These are phyloP conservation scores for Furnarius figulus DNA, from an alignment of 2,113 vertebrate species.

Conservation along the genomic window DNA sequence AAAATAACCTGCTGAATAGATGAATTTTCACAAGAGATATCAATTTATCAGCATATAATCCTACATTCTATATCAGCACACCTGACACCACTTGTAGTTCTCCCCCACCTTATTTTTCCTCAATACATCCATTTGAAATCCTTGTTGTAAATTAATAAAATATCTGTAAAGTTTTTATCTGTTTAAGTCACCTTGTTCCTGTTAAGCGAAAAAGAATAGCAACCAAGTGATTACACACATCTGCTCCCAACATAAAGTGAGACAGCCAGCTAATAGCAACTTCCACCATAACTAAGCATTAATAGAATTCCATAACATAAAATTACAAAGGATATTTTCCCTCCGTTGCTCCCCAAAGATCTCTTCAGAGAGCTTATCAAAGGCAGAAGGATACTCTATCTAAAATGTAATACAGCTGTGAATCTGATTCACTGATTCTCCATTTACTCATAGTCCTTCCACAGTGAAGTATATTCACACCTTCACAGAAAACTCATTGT, in stretches of 20 bases:
- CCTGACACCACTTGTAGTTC: neutral
- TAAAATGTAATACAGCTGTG: neutral
- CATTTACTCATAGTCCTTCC: neutral
- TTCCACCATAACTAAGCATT: neutral
- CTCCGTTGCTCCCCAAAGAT: neutral
- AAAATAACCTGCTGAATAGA: neutral
- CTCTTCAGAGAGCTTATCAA: neutral
- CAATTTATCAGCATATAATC: neutral
- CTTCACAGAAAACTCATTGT: neutral
- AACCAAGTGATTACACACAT: neutral
- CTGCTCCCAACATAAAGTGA: neutral
- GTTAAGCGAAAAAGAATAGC: neutral
- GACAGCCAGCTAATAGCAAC: neutral
- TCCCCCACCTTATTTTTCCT: neutral
- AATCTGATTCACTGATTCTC: neutral
- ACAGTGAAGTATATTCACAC: neutral
- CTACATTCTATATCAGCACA: neutral
- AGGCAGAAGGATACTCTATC: neutral
- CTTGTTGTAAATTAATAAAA: neutral
- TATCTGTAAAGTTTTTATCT: too few relatives aligned
- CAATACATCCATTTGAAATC: neutral
- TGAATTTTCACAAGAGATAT: neutral
- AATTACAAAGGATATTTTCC: neutral
- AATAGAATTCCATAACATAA: neutral
- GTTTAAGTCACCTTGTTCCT: neutral